Evolutionary conservation across 2,888 invertebrate genomes (phyloP).

Genomic region (Acanthosoma haemorrhoidale): DNA sequence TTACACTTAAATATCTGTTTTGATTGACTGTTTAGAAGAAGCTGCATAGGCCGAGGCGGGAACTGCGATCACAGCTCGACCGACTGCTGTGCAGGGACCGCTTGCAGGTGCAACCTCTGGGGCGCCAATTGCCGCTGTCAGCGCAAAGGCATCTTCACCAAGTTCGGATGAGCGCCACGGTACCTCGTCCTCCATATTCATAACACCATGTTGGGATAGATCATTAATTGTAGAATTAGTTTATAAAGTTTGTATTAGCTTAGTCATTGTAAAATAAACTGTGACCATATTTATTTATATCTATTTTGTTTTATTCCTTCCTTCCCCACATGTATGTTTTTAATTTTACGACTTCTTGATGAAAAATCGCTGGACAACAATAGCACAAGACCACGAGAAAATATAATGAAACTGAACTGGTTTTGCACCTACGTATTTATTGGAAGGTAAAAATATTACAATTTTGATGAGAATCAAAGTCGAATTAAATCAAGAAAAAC

Average conservation of each 20-base stretch:
- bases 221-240: not conserved
- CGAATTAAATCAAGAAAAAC: no score
- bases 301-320: conserved; percentile 8
- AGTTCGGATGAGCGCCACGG: conserved; percentile 50
- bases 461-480: no score
- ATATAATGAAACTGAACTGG: no score
- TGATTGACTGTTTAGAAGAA: conserved; percentile 36
- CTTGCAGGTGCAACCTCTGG: conserved; percentile 84
- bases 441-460: no score
- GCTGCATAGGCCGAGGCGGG: conserved; percentile 70
- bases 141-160: conserved; percentile 81
- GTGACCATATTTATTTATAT: not conserved
- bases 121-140: conserved; percentile 84
- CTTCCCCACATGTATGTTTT: no score
- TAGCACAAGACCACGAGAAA: no score
- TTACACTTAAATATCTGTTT: not conserved
- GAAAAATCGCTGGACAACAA: no score
- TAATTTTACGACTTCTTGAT: no score
- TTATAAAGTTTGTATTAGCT: conserved; percentile 4
- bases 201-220: not conserved
- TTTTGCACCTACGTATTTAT: no score
- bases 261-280: not conserved
- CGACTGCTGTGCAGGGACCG: conserved; percentile 79
- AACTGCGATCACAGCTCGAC: conserved; percentile 80
- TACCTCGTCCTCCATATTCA: not conserved